These are phyloP conservation scores for Epinephelus fuscoguttatus DNA, from an alignment of 2,113 vertebrate species.

Conservation along the genomic window DNA sequence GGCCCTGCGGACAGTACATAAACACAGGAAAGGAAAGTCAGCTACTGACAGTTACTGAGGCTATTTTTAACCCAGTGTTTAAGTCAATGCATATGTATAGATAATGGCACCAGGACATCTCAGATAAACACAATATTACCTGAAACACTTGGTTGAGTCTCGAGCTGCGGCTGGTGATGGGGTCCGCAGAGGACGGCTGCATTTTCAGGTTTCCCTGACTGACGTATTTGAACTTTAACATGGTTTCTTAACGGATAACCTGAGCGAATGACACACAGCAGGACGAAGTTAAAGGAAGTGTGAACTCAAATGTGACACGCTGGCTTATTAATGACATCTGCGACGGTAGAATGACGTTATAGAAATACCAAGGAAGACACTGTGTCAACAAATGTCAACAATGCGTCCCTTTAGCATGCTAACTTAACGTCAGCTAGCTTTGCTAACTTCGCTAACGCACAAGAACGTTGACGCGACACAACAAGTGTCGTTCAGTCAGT, in stretches of 20 bases:
- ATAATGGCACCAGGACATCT: not conserved
- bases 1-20: conserved; percentile 84
- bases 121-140: conserved; percentile 80
- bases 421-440: conserved; percentile 29
- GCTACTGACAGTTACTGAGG: not conserved
- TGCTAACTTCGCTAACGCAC: conserved; percentile 9
- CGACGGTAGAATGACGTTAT: fast-evolving
- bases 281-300: not conserved
- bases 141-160: conserved; percentile 93
- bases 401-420: conserved; percentile 9
- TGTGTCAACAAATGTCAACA: conserved; percentile 37
- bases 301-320: not conserved
- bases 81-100: not conserved
- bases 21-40: conserved; percentile 37
- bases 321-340: not conserved
- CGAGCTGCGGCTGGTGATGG: conserved; percentile 89
- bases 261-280: not conserved
- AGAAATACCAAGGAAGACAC: not conserved
- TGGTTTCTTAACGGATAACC: conserved; percentile 62
- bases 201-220: conserved; percentile 76
- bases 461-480: not conserved
- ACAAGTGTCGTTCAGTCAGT: not conserved
- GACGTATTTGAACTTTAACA: conserved; percentile 97
- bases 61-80: not conserved
- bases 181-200: conserved; percentile 74